Base-by-base conservation (phyloP, 2,888 invertebrate genomes). In the Dicroscelio sp. region DNA sequence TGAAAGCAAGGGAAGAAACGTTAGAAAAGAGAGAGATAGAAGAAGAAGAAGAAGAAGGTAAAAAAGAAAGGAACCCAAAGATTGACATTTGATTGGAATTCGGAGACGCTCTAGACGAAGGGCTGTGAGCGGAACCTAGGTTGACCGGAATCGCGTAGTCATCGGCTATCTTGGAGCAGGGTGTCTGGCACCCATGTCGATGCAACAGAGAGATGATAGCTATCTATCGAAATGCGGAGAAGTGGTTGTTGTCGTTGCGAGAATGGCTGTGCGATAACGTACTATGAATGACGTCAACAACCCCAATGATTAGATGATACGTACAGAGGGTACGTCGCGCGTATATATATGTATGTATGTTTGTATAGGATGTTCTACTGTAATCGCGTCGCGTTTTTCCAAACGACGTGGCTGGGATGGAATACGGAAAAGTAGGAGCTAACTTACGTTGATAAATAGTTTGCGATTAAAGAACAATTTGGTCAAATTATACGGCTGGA, bases 271-370 rank as follows among this genome's bases (percentile, higher is more conserved):
- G 85, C 80, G 82, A 90, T 90, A 90, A 90, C 85, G 75, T 79
- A 85, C 76, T 82, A 90, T 82, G 52, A 78, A 76, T 90, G 90
- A 90, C 90, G 90, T 90, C 86, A 90, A 90, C 90, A 90, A 78
- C 82, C 80, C 86, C 86, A 76, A 86, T 86, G 69, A 90, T 86
- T 90, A 84, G 84, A 79, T 65, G 71, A 65, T 76, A 88, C 75
- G 52, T 55, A 14, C 80, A 30, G n/a, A 52, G 73, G 48, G 17
- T 78, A 30, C 79, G 27, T 25, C n/a, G 55, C 23, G 27, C n/a
- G 52, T n/a, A 30, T 48, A 30, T 76, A 35, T 38, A 12, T 60
- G 23, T 78, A 6, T 48, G 48, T n/a, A 63, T 25, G 35, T 48
- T n/a, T n/a, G 58, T 78, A 38, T 43, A 63, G 67, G 55, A 12